phyloP scores from a whole-genome alignment of 1,140 invertebrate genomes.

The Odontomachus brunneus region DNA sequence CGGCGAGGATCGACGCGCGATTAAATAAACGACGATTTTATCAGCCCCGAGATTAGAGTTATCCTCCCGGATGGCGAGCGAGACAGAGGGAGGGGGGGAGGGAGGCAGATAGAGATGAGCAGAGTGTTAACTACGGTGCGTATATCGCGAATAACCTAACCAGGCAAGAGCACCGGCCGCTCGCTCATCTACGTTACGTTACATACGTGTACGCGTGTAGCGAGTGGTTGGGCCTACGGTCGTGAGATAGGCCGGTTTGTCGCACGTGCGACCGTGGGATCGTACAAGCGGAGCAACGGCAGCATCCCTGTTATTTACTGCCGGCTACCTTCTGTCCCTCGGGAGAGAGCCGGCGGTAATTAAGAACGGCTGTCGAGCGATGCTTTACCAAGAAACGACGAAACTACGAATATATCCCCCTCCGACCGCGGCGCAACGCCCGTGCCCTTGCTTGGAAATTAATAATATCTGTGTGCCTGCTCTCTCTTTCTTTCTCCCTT shows the following conservation, averaged over 20 bases:
- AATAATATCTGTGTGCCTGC: constrained; percentile 34
- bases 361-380: constrained; percentile 60
- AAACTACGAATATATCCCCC: constrained; percentile 54
- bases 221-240: constrained; percentile 31
- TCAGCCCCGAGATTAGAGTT: constrained; percentile 38
- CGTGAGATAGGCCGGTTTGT: constrained; percentile 59
- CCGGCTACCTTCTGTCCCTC: constrained; percentile 53
- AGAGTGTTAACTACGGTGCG: constrained; percentile 51
- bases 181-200: constrained; percentile 33
- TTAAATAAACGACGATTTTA: constrained; percentile 60
- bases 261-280: constrained; percentile 61
- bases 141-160: constrained; percentile 45
- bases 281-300: constrained; percentile 58
- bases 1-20: constrained; percentile 47
- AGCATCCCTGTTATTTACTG: constrained; percentile 61
- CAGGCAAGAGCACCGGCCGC: constrained; percentile 38
- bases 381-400: constrained; percentile 57
- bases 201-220: constrained; percentile 41
- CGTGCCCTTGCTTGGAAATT: constrained; percentile 14
- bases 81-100: no score
- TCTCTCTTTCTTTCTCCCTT: neutral
- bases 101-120: neutral
- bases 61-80: constrained; percentile 39
- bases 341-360: constrained; percentile 51
- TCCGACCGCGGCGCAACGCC: neutral